Evolutionary conservation across 2,113 vertebrate genomes (phyloP), one percentile per base, ranked within the genome.

Genomic region (Capreolus pygargus): DNA sequence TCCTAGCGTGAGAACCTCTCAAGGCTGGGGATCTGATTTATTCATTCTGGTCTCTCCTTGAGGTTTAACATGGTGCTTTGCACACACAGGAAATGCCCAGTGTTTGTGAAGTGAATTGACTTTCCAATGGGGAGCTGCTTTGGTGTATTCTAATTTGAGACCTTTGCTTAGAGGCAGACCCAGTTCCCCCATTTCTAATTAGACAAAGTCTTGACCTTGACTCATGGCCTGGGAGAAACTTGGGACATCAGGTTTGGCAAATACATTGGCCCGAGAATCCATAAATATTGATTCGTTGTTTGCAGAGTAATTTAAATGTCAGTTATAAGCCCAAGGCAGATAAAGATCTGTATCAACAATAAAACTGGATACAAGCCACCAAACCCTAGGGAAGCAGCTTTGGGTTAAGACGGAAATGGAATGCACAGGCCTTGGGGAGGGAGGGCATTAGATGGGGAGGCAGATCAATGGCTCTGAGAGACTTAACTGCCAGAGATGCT

Each of bases 221-320:
- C 99, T 99, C 98, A 98, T 84, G 96, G 98, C 98, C 96, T 97
- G 94, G 98, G 98, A 99, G 97, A 57, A 98, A 98, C 99, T 98
- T 98, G 98, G 98, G 98, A 99, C 97, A 97, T 33, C 98, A 98
- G 97, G 98, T 97, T 99, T 99, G 99, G 99, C 98, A 98, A 99
- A 98, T 97, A 98, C 98, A 98, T 99, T 97, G 98, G 99, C 98
- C 98, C 88, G 97, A 98, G 98, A 99, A 99, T 99, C 99, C 99
- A 99, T 99, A 99, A 99, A 99, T 99, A 99, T 99, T 98, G 99
- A 99, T 99, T 99, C 99, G 98, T 99, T 99, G 99, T 99, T 99
- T 99, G 99, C 99, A 98, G 99, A 99, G 99, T 99, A 99, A 99
- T 99, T 99, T 99, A 99, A 99, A 99, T 99, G 99, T 99, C 99